Percentiles rank a stretch among this genome's conserved stretches.
Conservation (phyloP, 1,140 invertebrate genomes). For the Drosophila rhopaloa region DNA sequence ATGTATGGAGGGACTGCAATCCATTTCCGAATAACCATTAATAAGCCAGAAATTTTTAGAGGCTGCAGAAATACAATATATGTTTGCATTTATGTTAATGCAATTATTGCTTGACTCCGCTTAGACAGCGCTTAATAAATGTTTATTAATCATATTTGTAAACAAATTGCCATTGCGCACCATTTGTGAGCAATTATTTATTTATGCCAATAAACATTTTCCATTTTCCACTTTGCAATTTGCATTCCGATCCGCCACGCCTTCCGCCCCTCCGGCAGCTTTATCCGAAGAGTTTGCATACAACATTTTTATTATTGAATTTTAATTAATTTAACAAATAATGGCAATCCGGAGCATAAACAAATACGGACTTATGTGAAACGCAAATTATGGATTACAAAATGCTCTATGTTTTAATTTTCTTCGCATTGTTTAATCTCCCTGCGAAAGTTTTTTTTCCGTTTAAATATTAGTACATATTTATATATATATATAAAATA, state of each 20-base stretch:
- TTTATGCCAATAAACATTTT: slow-evolving; percentile 71
- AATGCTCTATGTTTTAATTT: slow-evolving; percentile 12
- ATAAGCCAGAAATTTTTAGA: slow-evolving; percentile 27
- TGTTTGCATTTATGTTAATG: slow-evolving; percentile 27
- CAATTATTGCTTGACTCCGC: slow-evolving; percentile 36
- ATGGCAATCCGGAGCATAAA: slow-evolving; percentile 15
- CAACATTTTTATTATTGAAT: slow-evolving; percentile 77
- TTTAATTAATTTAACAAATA: slow-evolving; percentile 80
- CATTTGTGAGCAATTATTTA: slow-evolving; percentile 69
- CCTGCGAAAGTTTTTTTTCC: too few relatives aligned
- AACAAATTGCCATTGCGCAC: slow-evolving; percentile 65
- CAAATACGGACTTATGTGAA: slow-evolving; percentile 42
- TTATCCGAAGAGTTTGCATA: slow-evolving; percentile 64
- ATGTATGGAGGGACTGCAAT: background rate
- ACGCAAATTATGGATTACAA: slow-evolving; percentile 39
- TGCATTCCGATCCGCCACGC: slow-evolving; percentile 13
- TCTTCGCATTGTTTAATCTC: background rate
- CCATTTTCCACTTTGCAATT: slow-evolving; percentile 22
- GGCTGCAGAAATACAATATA: slow-evolving; percentile 2
- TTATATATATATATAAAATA: too few relatives aligned
- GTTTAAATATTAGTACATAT: too few relatives aligned
- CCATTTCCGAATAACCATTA: slow-evolving; percentile 10
- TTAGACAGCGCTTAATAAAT: slow-evolving; percentile 55
- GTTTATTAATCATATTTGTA: slow-evolving; percentile 75
- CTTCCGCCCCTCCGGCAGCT: slow-evolving; percentile 3